Evolutionary conservation across 2,888 invertebrate genomes (phyloP).

Genomic region (Tipula lateralis): DNA sequence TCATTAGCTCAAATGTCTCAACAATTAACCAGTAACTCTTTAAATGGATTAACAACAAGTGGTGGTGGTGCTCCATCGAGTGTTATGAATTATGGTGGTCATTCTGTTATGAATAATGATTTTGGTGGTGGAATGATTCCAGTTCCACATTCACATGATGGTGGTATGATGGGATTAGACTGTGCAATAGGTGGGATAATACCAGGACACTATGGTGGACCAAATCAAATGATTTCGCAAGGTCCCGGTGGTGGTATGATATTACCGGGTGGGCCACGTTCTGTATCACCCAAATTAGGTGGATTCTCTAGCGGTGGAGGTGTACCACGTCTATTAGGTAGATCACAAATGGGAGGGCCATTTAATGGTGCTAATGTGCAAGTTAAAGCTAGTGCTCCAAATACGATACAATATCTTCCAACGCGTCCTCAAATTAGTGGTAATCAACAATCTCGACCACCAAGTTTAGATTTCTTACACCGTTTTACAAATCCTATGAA

Average conservation of each 20-base stretch:
- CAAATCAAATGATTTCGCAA: constrained; percentile 37
- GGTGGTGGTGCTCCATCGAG: constrained; percentile 39
- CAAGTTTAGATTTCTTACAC: constrained; percentile 84
- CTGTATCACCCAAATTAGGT: constrained; percentile 64
- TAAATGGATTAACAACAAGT: constrained; percentile 53
- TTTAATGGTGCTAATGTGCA: constrained; percentile 69
- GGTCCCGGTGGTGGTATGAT: constrained; percentile 49
- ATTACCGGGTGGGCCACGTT: constrained; percentile 49
- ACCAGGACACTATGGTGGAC: constrained; percentile 35
- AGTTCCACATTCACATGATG: constrained; percentile 44
- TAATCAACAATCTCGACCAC: constrained; percentile 70
- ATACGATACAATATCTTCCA: constrained; percentile 96
- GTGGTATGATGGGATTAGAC: constrained; percentile 39
- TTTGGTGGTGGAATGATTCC: constrained; percentile 49
- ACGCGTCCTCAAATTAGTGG: constrained; percentile 82
- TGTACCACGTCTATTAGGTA: constrained; percentile 57
- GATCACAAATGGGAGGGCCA: constrained; percentile 60
- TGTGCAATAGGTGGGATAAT: constrained; percentile 35
- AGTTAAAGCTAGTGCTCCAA: constrained; percentile 94
- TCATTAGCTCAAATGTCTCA: constrained; percentile 94
- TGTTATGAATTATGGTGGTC: constrained; percentile 35
- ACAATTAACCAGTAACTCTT: constrained; percentile 73
- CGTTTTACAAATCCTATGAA: constrained; percentile 77
- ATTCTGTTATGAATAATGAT: constrained; percentile 33
- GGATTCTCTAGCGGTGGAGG: constrained; percentile 50